Evolutionary conservation across 35 echinoderm and acorn worm species (phyloP).

Genomic region (Chiridota heheva): DNA sequence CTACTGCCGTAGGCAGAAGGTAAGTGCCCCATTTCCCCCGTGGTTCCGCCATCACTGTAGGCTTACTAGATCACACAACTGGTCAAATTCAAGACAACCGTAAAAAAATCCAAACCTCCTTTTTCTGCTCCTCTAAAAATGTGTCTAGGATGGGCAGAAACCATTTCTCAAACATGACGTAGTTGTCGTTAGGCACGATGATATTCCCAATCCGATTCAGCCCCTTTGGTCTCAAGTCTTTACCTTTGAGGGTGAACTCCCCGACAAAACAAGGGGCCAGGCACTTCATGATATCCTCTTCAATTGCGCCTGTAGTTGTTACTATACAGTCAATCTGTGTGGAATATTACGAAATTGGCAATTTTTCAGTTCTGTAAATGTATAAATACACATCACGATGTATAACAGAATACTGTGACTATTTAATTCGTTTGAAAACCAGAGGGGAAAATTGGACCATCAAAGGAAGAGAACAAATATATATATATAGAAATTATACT

Average conservation of each 20-base stretch:
- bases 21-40: too few species aligned
- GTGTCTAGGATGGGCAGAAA: constrained; percentile 80
- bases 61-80: too few species aligned
- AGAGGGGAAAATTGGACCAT: too few species aligned
- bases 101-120: constrained; percentile 67
- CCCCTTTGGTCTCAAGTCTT: constrained; percentile 66
- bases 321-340: constrained; percentile 91
- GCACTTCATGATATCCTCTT: constrained; percentile 97
- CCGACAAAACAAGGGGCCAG: constrained; percentile 73
- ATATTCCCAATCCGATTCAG: constrained; percentile 95
- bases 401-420: too few species aligned
- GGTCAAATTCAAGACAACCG: too few species aligned
- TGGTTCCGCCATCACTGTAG: too few species aligned
- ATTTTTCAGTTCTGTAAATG: too few species aligned
- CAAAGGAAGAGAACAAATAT: too few species aligned
- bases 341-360: background rate
- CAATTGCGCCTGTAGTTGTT: constrained; percentile 81
- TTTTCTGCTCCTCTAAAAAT: constrained; percentile 85
- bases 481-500: too few species aligned
- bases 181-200: constrained; percentile 91
- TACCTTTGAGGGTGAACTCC: constrained; percentile 75
- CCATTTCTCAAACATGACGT: constrained; percentile 97
- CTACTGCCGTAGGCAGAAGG: too few species aligned
- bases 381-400: too few species aligned
- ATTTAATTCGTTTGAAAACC: too few species aligned